Base-by-base conservation (phyloP, 2,113 vertebrate genomes). In the Alethe diademata region DNA sequence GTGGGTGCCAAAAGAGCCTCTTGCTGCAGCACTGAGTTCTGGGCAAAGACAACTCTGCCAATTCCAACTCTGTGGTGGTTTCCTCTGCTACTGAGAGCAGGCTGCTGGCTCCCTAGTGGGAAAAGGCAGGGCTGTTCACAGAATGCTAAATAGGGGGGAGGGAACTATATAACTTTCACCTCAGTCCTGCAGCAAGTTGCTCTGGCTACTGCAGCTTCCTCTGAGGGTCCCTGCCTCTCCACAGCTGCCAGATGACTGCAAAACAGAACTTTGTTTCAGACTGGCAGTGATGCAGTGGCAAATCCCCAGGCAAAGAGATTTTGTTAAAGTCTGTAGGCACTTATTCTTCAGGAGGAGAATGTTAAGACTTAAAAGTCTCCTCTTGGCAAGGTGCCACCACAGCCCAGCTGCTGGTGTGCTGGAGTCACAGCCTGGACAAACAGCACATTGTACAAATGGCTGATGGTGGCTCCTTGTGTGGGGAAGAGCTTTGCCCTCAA, bases 191-290 rank as follows among this genome's bases (percentile, higher is more conserved):
- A 91, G 89, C 88, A 72, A 29, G 87, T 95, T 88, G 94, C 93
- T 85, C 90, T 86, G 83, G 93, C 97, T 97, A 89, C 62, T 95
- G 86, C 72, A 57, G 86, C 88, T 93, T 78, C 80, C 90, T 88
- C 50, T 72, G 74, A 93, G 66, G 53, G 84, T 76, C 33, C 29
- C 17, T 45, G 56, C 80, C 74, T 57, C 66, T 53, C 65, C 54
- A 24, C 9, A 61, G 57, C 57, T 78, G 74, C 82, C 6, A 2
- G 64, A 66, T 26, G 65, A 53, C 81, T 80, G 73, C 40, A 88
- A 57, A 89, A 61, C 18, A 67, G 64, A 73, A 88, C 80, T 88
- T 83, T 90, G 88, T 90, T 90, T 90, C 67, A 67, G 48, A 50
- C 40, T 43, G 78, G 91, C 86, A 73, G 58, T 31, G 64, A 80